Base-by-base conservation (phyloP, 2,888 invertebrate species). In the Steinernema carpocapsae region DNA sequence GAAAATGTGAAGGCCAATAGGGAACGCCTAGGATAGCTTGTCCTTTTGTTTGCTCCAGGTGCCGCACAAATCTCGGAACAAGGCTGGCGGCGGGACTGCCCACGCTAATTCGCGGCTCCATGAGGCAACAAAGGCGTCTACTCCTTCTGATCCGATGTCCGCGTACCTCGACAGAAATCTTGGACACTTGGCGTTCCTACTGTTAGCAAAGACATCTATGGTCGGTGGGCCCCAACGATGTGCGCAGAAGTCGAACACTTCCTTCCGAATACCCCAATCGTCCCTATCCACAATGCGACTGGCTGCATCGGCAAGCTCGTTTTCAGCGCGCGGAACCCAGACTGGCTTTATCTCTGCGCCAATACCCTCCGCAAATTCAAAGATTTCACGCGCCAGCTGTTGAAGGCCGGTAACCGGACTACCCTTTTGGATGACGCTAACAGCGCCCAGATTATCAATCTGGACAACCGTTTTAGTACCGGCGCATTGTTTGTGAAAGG, bases 281-380 rank as follows among this genome's bases (percentile, higher is more conserved):
- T 56, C 56, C 4, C 56, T 22, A 26, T 56, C 56, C 22, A 56
- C 12, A 22, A 56, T 22, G 12, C 56, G 56, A 24, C 56, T 56
- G 3, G 56, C 56, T 56, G 22, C 56, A 56, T 56, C 56, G 12
- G 56, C 56, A 56, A 56, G 56, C 6, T 7, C 22, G 26, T 56
- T 56, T 26, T 56, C 24, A 1, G 22, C 56, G 12, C 56, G 14
- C 2, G 56, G 56, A 6, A 56, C 56, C 56, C 56, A 26, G 14
- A 56, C n/a, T n/a, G n/a, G n/a, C n/a, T n/a, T n/a, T n/a, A n/a
- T n/a, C n/a, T n/a, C n/a, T n/a, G n/a, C n/a, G n/a, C n/a, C n/a
- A n/a, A n/a, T n/a, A n/a, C n/a, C n/a, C n/a, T n/a, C n/a, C n/a
- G n/a, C n/a, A n/a, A 24, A 26, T 12, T 56, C 56, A 17, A 56